Base-by-base conservation (phyloP, 2,797 vertebrate species). In the Loriculus beryllinus region DNA sequence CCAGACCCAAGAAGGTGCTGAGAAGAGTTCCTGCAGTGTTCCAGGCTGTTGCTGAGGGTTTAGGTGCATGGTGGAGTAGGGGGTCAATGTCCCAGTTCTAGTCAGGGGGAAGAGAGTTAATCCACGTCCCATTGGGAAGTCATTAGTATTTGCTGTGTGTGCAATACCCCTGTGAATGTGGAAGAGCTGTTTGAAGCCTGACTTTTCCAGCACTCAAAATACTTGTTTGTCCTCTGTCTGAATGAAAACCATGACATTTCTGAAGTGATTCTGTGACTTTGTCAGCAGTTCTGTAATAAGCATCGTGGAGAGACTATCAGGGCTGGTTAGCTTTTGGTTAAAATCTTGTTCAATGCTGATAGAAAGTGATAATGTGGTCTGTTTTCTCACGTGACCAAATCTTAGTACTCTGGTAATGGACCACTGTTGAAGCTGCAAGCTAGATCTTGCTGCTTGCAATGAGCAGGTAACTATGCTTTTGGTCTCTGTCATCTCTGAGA, bases 31-130 rank as follows among this genome's bases (percentile, higher is more conserved):
- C 69, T 86, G 60, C n/a, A 79, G 20, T 37, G 83, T 39, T 75
- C 31, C 26, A 3, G 0, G 0, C 19, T 42, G 11, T 40, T 76
- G 25, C 35, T 1, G 3, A 51, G 28, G 10, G 42, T 59, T 80
- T 65, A 43, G 16, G 52, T 56, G 7, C 72, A 18, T 0, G 1
- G 8, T 10, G 33, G 43, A n/a, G 26, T 22, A 8, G 4, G 18
- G 63, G 43, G 5, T 76, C 18, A 2, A 7, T 43, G 40, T 51
- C 60, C 42, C 7, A 5, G 12, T 21, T 64, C 40, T n/a, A 14
- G 49, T 47, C 15, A 12, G 6, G 33, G 12, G 13, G 6, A 57
- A 23, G 18, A 43, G 40, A 7, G 17, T 19, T 72, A 35, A 33
- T 56, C 26, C 23, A 45, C n/a, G 28, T 23, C 7, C 14, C 16